Evolutionary conservation across 2,113 vertebrate genomes (phyloP).

Genomic region (Arenaria interpres): DNA sequence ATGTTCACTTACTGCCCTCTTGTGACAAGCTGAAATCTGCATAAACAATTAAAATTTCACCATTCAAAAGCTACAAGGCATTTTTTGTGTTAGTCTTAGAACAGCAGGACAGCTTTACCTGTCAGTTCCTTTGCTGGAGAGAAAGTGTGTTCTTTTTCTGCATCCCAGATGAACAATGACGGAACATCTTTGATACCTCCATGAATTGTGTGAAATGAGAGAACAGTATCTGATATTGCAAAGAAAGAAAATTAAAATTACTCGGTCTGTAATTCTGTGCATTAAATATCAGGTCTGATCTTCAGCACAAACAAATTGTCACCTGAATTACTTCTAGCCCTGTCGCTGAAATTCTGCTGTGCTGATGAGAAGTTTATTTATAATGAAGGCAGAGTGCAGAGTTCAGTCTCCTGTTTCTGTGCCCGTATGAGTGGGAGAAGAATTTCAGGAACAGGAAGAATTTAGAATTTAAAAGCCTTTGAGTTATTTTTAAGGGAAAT

Average conservation of each 20-base stretch:
- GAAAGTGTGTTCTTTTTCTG: background rate
- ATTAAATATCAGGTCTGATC: background rate
- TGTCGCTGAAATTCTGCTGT: background rate
- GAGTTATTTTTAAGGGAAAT: background rate
- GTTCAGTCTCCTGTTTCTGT: background rate
- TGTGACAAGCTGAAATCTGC: slow-evolving; percentile 18
- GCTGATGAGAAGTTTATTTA: background rate
- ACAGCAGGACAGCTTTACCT: background rate
- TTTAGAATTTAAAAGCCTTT: background rate
- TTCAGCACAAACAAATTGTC: background rate
- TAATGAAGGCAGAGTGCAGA: background rate
- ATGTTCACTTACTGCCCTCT: slow-evolving; percentile 62
- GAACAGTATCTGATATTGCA: background rate
- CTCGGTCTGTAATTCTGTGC: background rate
- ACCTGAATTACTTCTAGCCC: background rate
- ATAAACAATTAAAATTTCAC: background rate
- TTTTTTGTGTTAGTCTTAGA: background rate
- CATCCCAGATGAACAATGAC: background rate
- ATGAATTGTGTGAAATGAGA: background rate
- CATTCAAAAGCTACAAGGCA: background rate
- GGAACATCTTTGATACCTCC: background rate
- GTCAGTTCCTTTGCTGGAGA: background rate
- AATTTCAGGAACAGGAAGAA: background rate
- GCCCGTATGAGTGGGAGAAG: background rate
- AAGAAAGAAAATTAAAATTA: background rate